phyloP scores from a whole-genome alignment of 2,113 vertebrate genomes.

The Dipodomys ordii region DNA sequence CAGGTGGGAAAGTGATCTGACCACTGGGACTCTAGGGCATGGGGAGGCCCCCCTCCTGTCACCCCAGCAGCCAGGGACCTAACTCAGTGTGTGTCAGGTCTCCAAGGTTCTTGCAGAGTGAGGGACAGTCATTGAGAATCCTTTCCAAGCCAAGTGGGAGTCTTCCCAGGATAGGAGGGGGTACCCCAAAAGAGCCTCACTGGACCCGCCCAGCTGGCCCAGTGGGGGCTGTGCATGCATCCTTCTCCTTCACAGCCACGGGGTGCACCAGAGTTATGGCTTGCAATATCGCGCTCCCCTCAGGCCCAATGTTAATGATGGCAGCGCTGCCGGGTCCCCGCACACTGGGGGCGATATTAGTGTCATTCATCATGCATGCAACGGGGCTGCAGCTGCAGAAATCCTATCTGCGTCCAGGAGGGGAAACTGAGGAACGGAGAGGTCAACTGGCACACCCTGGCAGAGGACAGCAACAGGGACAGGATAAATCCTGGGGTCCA shows the following conservation, averaged over 20 bases:
- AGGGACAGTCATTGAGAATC: not conserved
- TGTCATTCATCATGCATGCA: not conserved
- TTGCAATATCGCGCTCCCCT: not conserved
- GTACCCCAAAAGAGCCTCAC: not conserved
- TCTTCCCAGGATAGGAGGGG: not conserved
- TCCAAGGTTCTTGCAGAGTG: not conserved
- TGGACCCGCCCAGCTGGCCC: not conserved
- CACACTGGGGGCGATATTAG: not conserved
- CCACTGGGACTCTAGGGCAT: not conserved
- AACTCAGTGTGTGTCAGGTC: too few species aligned
- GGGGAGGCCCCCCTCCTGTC: not conserved
- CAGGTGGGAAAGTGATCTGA: not conserved
- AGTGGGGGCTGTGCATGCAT: not conserved
- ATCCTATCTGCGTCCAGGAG: not conserved
- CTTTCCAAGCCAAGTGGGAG: not conserved
- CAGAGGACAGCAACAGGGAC: not conserved
- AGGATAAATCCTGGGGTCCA: not conserved
- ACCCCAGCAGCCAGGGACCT: too few species aligned
- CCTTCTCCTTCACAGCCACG: too few species aligned
- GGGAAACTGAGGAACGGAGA: constrained; percentile 46
- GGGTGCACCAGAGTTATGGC: not conserved
- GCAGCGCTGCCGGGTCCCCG: not conserved
- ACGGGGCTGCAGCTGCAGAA: not conserved
- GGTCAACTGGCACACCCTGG: too few species aligned
- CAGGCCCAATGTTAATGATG: not conserved